Base-by-base conservation (phyloP, 1,140 invertebrate species). In the Phenacoccus solenopsis region DNA sequence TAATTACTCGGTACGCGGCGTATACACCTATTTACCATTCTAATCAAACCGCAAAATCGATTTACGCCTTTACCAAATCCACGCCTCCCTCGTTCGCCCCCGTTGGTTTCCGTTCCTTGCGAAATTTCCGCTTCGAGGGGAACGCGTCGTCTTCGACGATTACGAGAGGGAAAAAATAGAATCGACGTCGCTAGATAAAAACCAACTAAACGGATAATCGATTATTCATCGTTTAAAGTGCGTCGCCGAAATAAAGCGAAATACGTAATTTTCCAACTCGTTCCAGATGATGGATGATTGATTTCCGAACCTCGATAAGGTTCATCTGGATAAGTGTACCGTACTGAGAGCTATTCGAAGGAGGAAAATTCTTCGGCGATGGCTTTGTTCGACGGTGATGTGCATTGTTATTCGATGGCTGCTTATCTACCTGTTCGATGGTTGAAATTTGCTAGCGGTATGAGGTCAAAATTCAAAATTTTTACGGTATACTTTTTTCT, bases 261-360 rank as follows among this genome's bases (percentile, higher is more conserved):
- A 16, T 7, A 49, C 16, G 38, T 49, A 49, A 49, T 49, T 49
- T 49, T 49, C 38, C 38, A 49, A 49, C 38, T 49, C 38, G 38
- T 49, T 49, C 38, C 38, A 49, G 38, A 49, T 49, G 38, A 49
- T 49, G 38, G 38, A 49, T 49, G 38, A 49, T 49, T 49, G 38
- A 49, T 49, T 49, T 49, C 38, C 12, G 12, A 49, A n/a, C 38
- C 38, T 16, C 38, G 30, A 32, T 32, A 32, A 32, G 30, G 38
- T 49, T 9, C 38, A 16, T 49, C 16, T n/a, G n/a, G n/a, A n/a
- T n/a, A n/a, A n/a, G n/a, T n/a, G n/a, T n/a, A n/a, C n/a, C n/a
- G n/a, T n/a, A n/a, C n/a, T n/a, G n/a, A n/a, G n/a, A n/a, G n/a
- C n/a, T n/a, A n/a, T n/a, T n/a, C n/a, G n/a, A n/a, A n/a, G n/a